Percentiles rank a stretch among this genome's conserved stretches.
These are phyloP conservation scores for Xerus rutilus DNA, from an alignment of 2,797 vertebrate genomes.

Conservation along the genomic window DNA sequence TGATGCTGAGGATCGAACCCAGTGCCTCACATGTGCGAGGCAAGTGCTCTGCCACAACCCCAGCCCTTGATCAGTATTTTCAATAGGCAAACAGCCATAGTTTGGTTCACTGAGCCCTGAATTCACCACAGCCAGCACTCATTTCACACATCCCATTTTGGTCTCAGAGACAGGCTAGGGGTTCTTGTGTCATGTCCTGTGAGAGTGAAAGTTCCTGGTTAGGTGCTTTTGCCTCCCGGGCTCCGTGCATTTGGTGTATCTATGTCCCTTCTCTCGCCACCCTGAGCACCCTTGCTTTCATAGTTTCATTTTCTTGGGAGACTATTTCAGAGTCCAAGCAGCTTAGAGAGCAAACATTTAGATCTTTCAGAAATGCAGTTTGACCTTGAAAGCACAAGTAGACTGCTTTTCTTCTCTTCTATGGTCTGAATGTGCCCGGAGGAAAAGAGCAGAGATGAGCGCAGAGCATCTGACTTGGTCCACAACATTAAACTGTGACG, in stretches of 20 bases:
- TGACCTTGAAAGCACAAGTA: slow-evolving; percentile 48
- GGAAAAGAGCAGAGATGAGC: not conserved
- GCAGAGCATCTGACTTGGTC: not conserved
- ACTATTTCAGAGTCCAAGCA: slow-evolving; percentile 44
- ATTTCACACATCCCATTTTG: not conserved
- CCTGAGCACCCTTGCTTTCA: not conserved
- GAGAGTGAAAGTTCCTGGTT: not conserved
- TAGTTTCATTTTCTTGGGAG: slow-evolving; percentile 39
- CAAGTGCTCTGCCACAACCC: too few species aligned
- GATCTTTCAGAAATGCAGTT: slow-evolving; percentile 41
- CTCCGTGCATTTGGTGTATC: not conserved
- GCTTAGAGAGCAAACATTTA: slow-evolving; percentile 22
- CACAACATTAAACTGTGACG: not conserved
- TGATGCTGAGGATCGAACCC: too few species aligned
- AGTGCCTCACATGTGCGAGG: too few species aligned
- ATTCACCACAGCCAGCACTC: not conserved
- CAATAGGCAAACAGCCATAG: not conserved
- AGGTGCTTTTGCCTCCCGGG: not conserved
- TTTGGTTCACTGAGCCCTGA: slow-evolving; percentile 5
- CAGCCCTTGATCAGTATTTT: not conserved
- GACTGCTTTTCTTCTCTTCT: not conserved
- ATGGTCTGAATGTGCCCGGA: not conserved
- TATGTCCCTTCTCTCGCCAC: not conserved
- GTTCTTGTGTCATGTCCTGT: not conserved
- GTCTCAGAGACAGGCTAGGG: not conserved